Evolutionary conservation across 2,797 vertebrate species (phyloP).

Genomic region (Sternarchorhynchus goeldii): DNA sequence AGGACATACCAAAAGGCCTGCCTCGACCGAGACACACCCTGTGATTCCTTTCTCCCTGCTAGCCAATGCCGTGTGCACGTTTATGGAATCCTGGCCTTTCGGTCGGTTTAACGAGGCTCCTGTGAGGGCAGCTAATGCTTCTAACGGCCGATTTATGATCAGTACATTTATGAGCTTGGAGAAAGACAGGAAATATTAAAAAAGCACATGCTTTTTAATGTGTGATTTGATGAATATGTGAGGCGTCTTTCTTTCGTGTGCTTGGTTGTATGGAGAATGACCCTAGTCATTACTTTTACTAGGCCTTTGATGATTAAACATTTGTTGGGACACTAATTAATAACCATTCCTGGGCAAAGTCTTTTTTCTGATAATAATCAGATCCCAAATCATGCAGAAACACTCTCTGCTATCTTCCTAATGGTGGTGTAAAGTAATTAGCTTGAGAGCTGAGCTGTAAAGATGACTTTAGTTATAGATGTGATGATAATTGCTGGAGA

Average conservation of each 20-base stretch:
- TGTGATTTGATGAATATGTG: slow-evolving; percentile 29
- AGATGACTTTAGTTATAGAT: background rate
- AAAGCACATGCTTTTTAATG: background rate
- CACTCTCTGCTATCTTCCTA: slow-evolving; percentile 1
- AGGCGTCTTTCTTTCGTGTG: slow-evolving; percentile 6
- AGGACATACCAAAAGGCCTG: too few relatives aligned
- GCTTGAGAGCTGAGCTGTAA: background rate
- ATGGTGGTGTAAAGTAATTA: slow-evolving; percentile 2
- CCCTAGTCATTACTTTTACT: slow-evolving; percentile 26
- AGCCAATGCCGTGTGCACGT: too few relatives aligned
- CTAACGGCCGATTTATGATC: background rate
- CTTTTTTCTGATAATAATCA: slow-evolving; percentile 7
- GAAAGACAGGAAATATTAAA: background rate
- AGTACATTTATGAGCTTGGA: background rate
- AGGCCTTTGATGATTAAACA: slow-evolving; percentile 6
- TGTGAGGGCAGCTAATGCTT: background rate
- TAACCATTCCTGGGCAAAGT: background rate
- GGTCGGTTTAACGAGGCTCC: too few relatives aligned
- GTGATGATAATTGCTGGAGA: background rate
- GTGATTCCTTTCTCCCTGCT: too few relatives aligned
- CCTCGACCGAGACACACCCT: too few relatives aligned
- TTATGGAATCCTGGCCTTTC: too few relatives aligned
- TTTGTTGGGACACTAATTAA: slow-evolving; percentile 6
- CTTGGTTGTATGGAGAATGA: background rate
- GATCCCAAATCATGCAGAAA: slow-evolving; percentile 5